Base-by-base conservation (phyloP, 2,888 invertebrate species). In the Apotomis turbidana region DNA sequence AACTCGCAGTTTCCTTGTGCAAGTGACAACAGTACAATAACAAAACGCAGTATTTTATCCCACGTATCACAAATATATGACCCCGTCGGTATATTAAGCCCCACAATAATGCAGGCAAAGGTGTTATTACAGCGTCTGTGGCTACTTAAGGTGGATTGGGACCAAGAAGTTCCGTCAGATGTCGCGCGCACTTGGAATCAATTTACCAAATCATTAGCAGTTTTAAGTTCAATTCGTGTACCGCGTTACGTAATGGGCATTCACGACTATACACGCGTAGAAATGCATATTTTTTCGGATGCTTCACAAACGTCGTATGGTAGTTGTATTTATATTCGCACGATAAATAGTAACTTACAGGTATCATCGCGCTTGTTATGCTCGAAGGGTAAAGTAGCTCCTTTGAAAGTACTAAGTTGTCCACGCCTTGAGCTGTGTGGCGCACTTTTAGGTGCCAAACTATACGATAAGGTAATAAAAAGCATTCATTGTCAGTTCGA, bases 341-440 rank as follows among this genome's bases (percentile, higher is more conserved):
- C 74, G n/a, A 36, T 41, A 15, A 57, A 63, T 10, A 49, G 69
- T n/a, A n/a, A 36, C 13, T 46, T 46, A 6, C 13, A 13, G 27
- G 55, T 75, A 10, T 51, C 46, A 2, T 52, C 74, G 3, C 54
- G 62, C 8, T 68, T 80, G 4, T 57, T 77, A 38, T 75, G 74
- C 36, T 70, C 78, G 0, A 81, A 80, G 66, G 59, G 77, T 12
- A 75, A 75, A 55, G 74, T 79, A 3, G 76, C 78, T 8, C 77
- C 79, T 4, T 6, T 76, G 3, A 78, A 78, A 58, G 55, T 70
- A 4, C 55, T 74, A n/a, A 72, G 71, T 8, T 68, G 79, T 13
- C 78, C 78, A 2, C 63, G 77, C 36, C 62, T 79, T 4, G 79
- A 79, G 55, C 58, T 79, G 27, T 76, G 76, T 49, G 79, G 75